Base-by-base conservation (phyloP, 2,797 vertebrate species). In the Hylomyscus alleni region DNA sequence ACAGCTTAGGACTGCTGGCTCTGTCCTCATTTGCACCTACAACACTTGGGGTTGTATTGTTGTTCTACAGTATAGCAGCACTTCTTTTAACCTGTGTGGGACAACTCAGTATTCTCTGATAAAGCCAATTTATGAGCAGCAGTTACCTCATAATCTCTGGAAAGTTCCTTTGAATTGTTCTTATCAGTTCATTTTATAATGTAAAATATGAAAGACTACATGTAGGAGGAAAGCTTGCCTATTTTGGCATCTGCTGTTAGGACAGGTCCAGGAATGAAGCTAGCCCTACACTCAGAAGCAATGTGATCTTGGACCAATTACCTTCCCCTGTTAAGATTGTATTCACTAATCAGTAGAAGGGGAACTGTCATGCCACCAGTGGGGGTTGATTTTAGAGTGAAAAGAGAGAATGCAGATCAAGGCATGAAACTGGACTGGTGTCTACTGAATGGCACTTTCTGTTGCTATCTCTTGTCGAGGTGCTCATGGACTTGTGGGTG, bases 171-270 rank as follows among this genome's bases (percentile, higher is more conserved):
- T 50, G 22, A 60, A 78, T 95, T 83, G 44, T 65, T 37, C 54
- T 83, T 87, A 62, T 93, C 77, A 54, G 69, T 65, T 87, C 47
- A n/a, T 67, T 60, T 97, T 58, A 37, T 47, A 76, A 26, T 26
- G 29, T 6, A 54, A 72, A 34, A 19, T 14, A 29, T 26, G 15
- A 65, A 84, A 50, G 19, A 29, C 22, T 72, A 40, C 69, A 34
- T 17, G 24, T 13, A 20, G 52, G 31, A 50, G 69, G 62, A 73
- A 12, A 37, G 44, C 58, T 73, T 12, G 72, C 92, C 67, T 2
- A 0, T 31, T 20, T 31, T 34, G 11, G 19, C 44, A 26, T 58
- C 34, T 82, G 11, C 12, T 29, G 44, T 34, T 19, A 60, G 56
- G 56, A 12, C 69, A 89, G 54, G 15, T 44, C 37, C 58, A 67